A percentile compares a stretch with the other conserved stretches of the same genome.
Evolutionary conservation across 2,797 vertebrate genomes (phyloP).

Genomic region (Hephaestus fuliginosus): DNA sequence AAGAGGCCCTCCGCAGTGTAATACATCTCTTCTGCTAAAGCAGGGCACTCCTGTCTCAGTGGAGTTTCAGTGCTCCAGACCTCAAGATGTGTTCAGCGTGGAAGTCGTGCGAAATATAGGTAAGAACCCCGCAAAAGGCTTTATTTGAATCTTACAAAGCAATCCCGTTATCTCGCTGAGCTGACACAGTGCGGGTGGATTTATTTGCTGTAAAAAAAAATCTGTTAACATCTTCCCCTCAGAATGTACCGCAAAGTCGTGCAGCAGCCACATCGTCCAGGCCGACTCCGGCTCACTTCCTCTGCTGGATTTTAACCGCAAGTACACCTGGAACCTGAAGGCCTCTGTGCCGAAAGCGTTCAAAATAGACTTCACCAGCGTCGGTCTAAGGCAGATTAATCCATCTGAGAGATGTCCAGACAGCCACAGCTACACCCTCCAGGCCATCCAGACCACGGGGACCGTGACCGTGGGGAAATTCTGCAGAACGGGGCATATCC

Average conservation of each 20-base stretch:
- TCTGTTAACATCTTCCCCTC: constrained; percentile 37
- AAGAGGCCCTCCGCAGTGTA: constrained; percentile 22
- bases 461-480: constrained; percentile 68
- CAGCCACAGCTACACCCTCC: constrained; percentile 83
- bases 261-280: constrained; percentile 82
- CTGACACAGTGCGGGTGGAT: constrained; percentile 28
- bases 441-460: constrained; percentile 62
- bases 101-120: constrained; percentile 73
- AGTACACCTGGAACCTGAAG: constrained; percentile 88
- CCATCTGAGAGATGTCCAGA: constrained; percentile 84
- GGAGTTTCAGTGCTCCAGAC: constrained; percentile 73
- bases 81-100: constrained; percentile 75
- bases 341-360: constrained; percentile 52
- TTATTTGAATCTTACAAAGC: background rate
- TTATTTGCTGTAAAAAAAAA: constrained; percentile 1
- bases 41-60: constrained; percentile 23
- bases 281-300: constrained; percentile 46
- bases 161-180: background rate
- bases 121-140: constrained; percentile 43
- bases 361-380: constrained; percentile 83
- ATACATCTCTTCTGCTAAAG: constrained; percentile 32
- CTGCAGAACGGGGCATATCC: constrained; percentile 75
- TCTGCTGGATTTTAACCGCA: constrained; percentile 85
- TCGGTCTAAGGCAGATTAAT: constrained; percentile 86
- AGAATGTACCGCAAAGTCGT: constrained; percentile 76